Evolutionary conservation across 2,888 invertebrate genomes (phyloP), one percentile per base, ranked within the genome.

Genomic region (Thymelicus lineola): DNA sequence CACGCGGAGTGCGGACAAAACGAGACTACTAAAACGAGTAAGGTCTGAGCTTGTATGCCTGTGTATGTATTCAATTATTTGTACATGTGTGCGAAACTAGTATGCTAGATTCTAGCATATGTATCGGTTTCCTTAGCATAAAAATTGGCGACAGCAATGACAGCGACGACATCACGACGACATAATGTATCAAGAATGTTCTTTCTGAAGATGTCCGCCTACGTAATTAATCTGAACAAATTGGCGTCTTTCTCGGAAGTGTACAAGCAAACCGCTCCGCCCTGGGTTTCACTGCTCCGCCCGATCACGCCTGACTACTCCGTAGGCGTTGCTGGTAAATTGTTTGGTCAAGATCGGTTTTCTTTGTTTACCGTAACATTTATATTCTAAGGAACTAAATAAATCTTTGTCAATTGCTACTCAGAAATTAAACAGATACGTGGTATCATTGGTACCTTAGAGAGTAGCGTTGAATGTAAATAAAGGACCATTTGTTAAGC

Each of bases 201-300:
- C 38, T 45, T 70, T 59, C 50, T 60, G 36, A 57, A 75, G 60
- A 72, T 69, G 75, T 72, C 77, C 77, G 76, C 78, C 79, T 74
- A 72, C 72, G 72, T 79, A 82, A 87, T 88, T 86, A 88, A 88
- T 88, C 80, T 80, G 77, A 80, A 83, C 88, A 88, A 93, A 90
- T 90, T 89, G 87, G 80, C 75, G 72, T 70, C 42, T 55, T 73
- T 74, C 85, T 76, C 46, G 71, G 84, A 87, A 88, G 75, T 80
- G 77, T 83, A 76, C 65, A 76, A 81, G 75, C 79, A 80, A 85
- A 85, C 86, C 79, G 84, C 77, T 75, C 88, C 89, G 87, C 90
- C 91, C 84, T 82, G 78, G 81, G 81, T 76, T 73, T 79, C 70
- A 70, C 75, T 53, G 84, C 87, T 79, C 87, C 92, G 90, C 91